Percentiles rank a stretch among this genome's conserved stretches.
phyloP scores from a whole-genome alignment of 2,113 vertebrate genomes.

The Leptobrachium ailaonicum region DNA sequence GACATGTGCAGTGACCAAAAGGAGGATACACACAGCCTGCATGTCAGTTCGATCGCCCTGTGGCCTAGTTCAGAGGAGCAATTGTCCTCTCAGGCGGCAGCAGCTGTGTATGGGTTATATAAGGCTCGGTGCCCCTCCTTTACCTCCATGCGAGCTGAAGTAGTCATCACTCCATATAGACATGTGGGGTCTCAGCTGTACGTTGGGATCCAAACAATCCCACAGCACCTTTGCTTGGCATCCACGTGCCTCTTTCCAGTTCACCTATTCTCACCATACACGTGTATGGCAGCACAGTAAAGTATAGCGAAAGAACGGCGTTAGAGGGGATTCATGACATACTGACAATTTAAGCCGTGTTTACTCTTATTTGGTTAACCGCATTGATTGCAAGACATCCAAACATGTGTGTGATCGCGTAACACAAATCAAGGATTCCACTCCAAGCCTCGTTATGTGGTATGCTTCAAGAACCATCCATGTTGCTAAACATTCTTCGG shows the following conservation, averaged over 20 bases:
- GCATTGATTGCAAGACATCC: no score
- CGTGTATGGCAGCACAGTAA: constrained; percentile 2
- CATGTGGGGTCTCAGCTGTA: constrained; percentile 46
- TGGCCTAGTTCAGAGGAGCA: neutral
- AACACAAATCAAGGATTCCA: no score
- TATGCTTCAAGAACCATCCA: no score
- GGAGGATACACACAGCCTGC: neutral
- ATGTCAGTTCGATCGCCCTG: neutral
- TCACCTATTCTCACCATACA: constrained; percentile 10
- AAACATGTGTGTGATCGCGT: no score
- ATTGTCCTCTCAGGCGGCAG: constrained; percentile 20
- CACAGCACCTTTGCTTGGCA: constrained; percentile 29
- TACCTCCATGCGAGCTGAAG: constrained; percentile 29
- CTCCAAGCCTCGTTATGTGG: no score
- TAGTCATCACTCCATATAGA: constrained; percentile 25
- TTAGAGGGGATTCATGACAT: no score
- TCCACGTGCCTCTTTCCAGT: constrained; percentile 23
- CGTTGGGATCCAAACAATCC: constrained; percentile 24
- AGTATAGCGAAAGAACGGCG: no score
- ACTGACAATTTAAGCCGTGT: no score
- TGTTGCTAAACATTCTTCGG: no score
- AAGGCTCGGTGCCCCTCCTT: constrained; percentile 23
- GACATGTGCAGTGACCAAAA: no score
- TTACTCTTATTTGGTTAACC: no score
- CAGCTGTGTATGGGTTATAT: constrained; percentile 44